Percentiles rank a stretch among this genome's conserved stretches.
Conservation (phyloP, 2,888 invertebrate species). For the Pachydiplax longipennis region DNA sequence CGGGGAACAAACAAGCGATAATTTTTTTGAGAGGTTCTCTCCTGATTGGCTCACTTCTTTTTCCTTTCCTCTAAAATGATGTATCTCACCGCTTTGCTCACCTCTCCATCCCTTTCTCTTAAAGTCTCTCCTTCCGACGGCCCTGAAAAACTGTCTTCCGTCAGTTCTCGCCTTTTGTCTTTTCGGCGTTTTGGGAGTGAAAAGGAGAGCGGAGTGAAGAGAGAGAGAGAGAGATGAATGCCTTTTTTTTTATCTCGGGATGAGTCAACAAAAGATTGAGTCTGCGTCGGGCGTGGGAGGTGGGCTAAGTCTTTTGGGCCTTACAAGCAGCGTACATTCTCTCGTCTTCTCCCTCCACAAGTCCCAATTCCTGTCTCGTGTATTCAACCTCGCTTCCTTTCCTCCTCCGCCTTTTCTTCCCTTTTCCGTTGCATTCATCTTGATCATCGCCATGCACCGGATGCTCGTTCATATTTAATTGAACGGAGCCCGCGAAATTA, state of each 20-base stretch:
- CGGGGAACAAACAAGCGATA: background rate
- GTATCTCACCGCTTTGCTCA: background rate
- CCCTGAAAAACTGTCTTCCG: background rate
- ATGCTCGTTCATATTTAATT: background rate
- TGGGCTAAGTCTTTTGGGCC: background rate
- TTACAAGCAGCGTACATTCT: background rate
- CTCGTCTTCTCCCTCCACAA: too few species aligned
- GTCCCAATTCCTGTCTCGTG: too few species aligned
- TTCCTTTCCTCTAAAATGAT: background rate
- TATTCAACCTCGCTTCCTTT: background rate
- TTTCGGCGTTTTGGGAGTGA: background rate
- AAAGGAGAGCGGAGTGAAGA: background rate
- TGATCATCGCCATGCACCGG: background rate
- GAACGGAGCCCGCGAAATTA: background rate
- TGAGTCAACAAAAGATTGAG: conserved; percentile 30
- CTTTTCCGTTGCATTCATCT: background rate
- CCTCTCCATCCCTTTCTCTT: background rate
- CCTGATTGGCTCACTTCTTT: background rate
- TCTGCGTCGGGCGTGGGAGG: background rate
- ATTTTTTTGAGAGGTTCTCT: background rate
- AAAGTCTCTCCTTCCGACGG: background rate
- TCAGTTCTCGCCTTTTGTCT: background rate
- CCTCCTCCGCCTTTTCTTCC: background rate
- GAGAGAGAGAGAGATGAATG: background rate
- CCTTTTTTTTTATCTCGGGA: background rate